Evolutionary conservation across 2,113 vertebrate genomes (phyloP), one percentile per base, ranked within the genome.

Genomic region (Myotis brandtii): DNA sequence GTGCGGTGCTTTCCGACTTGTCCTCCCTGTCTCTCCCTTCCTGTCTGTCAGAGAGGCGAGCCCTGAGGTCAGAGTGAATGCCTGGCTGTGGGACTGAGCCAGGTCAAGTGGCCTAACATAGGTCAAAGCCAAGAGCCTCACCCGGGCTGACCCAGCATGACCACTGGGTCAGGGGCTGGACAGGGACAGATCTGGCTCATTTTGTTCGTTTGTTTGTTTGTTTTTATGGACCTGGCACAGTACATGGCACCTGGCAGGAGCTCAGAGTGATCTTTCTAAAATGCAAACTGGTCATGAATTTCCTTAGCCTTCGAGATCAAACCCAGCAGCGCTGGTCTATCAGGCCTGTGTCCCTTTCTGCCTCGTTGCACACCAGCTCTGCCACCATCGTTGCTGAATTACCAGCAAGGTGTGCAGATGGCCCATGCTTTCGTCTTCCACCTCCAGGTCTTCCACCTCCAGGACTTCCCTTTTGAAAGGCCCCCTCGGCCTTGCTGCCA

Each of bases 111-210:
- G 43, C 17, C 52, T 46, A 9, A 20, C 3, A 4, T 7, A 16
- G 27, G 67, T 70, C 8, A 3, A 84, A 69, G n/a, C 20, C 23
- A 48, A 79, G 81, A 94, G 13, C 25, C 32, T 62, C 2, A 0
- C 17, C 18, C 30, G 50, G 27, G 9, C 67, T 37, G 8, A 80
- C 37, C n/a, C 83, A 43, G 0, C 1, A 8, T 0, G 6, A 23
- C 46, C 32, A 0, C 87, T 77, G 37, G 32, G 17, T 54, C 12
- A 27, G 30, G n/a, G 43, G 4, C 84, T 48, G 80, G 40, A 72
- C 32, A 20, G 30, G 62, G 17, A 54, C 40, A 73, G 79, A 25
- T 7, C 16, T 2, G 20, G 4, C 52, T 46, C 48, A 25, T 34
- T 59, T 59, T 56, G 2, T 54, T 54, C 5, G 7, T 56, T 23